Percentiles rank a stretch among this genome's conserved stretches.
These are phyloP conservation scores for Dryococelus australis DNA, from an alignment of 2,888 invertebrate genomes.

Conservation along the genomic window DNA sequence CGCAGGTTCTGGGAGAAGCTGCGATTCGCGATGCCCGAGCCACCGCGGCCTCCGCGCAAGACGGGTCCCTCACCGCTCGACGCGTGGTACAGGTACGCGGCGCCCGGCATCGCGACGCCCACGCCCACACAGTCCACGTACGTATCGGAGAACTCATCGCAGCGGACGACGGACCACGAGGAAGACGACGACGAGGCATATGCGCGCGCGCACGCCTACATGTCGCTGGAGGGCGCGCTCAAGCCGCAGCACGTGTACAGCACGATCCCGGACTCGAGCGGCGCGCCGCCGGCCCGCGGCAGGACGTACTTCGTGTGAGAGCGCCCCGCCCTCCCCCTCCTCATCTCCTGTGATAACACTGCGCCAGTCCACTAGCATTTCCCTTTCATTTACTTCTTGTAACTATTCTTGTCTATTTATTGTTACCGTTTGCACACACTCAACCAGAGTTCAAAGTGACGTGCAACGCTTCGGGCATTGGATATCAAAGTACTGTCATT, in stretches of 20 bases:
- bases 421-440: not conserved
- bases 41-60: constrained; percentile 57
- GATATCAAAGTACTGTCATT: not conserved
- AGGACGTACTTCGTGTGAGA: constrained; percentile 44
- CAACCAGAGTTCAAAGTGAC: not conserved
- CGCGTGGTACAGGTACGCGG: constrained; percentile 67
- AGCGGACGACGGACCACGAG: constrained; percentile 64
- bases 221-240: constrained; percentile 32
- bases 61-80: constrained; percentile 74
- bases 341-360: not conserved
- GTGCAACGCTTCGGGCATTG: not conserved
- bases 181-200: constrained; percentile 66
- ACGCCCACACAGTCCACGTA: constrained; percentile 72
- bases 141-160: constrained; percentile 55
- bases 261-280: constrained; percentile 43
- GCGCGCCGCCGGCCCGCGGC: constrained; percentile 34
- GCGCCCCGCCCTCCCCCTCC: not conserved
- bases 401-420: not conserved
- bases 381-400: not conserved
- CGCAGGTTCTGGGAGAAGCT: constrained; percentile 87
- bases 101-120: constrained; percentile 57
- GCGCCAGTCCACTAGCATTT: not conserved
- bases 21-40: constrained; percentile 78
- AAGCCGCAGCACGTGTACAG: constrained; percentile 46
- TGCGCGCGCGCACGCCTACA: constrained; percentile 31